Evolutionary conservation across 1,140 invertebrate genomes (phyloP), one percentile per base, ranked within the genome.

Genomic region (Bombus consobrinus): DNA sequence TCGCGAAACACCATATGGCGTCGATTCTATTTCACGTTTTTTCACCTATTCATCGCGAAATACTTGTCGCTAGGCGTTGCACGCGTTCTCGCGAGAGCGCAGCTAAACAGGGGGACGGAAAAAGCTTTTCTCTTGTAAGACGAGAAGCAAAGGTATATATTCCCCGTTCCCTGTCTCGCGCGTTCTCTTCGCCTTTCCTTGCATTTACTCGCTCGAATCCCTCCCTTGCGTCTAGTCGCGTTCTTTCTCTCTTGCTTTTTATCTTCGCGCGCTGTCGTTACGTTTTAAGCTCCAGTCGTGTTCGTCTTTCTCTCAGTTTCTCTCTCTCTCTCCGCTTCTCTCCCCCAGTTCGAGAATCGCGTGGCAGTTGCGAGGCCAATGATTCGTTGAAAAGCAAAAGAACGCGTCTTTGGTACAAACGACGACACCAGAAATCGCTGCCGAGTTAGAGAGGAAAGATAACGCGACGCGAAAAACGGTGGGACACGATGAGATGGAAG

Each of bases 81-180:
- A 69, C 75, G 69, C 84, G 86, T 62, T 80, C 47, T 85, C 78
- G 64, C 88, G 81, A 72, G 68, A 66, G 81, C 72, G 77, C 68
- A 66, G 62, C 87, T 82, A 59, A 89, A 82, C 85, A 79, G 68
- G 76, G 80, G 80, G 85, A 57, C 9, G 84, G 86, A 79, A 90
- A 90, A 90, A 85, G 89, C 89, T 90, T 90, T 90, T 90, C 89
- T 90, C 64, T 81, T 73, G 83, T 82, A 81, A 90, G 86, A 81
- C 89, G 87, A 90, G 81, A 82, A 74, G 80, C 81, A 86, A 79
- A 83, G 83, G 73, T 82, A 71, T 39, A 62, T 32, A 41, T 28
- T 39, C 6, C 41, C 41, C 1, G 22, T 59, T 10, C 25, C 5
- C 32, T 9, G n/a, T 43, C 3, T 6, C 59, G 6, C 18, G 8